Base-by-base conservation (phyloP, 2,113 vertebrate species). In the Psophia crepitans region DNA sequence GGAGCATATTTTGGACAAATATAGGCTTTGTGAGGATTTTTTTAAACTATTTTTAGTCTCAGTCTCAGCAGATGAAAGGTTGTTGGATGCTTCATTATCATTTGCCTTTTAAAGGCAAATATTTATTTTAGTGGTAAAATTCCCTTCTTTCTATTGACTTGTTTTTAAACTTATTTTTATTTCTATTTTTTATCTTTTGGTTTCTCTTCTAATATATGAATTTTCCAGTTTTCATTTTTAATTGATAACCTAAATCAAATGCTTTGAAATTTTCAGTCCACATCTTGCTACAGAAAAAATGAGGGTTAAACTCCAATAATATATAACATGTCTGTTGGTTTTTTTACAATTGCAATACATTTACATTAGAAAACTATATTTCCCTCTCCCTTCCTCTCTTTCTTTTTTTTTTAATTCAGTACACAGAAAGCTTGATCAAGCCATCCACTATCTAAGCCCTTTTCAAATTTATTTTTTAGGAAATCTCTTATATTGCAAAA, bases 271-370 rank as follows among this genome's bases (percentile, higher is more conserved):
- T 70, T 65, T 84, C 54, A 69, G 33, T 41, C 15, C 5, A 56
- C 12, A 44, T 66, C 24, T 46, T 57, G 9, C 18, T 70, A 28
- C 7, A 32, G 4, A 54, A 44, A 44, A 70, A 83, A 16, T 0
- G 0, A 60, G 33, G 4, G 11, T 56, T 93, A 53, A 73, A 66
- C 7, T 32, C 26, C 11, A 44, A 43, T 61, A 53, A n/a, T 3
- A 26, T 14, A 24, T 11, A 60, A 22, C 4, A 3, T 24, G 22
- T 28, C 10, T 13, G 9, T 6, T 22, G 0, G 0, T 4, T 51
- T 56, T 43, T 56, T 61, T 43, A 43, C 16, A 32, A 61, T 39
- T 66, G 5, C 6, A 86, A 58, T 5, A n/a, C 4, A 39, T 33
- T 78, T 64, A 28, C 7, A 14, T 27, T 10, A 69, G 37, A 69